Percentiles rank a stretch among this genome's conserved stretches.
These are phyloP conservation scores for Epirrhoe tristata DNA, from an alignment of 2,888 invertebrate genomes.

Conservation along the genomic window DNA sequence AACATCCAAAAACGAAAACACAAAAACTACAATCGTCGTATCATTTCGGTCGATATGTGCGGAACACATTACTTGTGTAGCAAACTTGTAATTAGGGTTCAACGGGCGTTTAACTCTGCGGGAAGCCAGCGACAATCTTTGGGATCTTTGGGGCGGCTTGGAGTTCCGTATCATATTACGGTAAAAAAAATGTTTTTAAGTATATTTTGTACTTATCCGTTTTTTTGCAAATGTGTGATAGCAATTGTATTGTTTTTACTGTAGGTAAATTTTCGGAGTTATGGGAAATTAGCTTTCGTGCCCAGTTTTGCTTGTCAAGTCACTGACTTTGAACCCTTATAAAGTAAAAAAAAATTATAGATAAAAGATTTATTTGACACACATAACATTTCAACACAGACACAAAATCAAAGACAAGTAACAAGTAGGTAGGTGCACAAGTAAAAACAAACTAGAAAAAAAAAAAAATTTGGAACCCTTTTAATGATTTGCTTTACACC, in stretches of 20 bases:
- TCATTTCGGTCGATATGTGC: constrained; percentile 42
- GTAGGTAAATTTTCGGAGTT: too few relatives aligned
- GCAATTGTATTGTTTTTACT: too few relatives aligned
- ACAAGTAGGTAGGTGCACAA: too few relatives aligned
- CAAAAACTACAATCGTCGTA: constrained; percentile 34
- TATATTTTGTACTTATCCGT: too few relatives aligned
- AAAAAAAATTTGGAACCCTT: constrained; percentile 52
- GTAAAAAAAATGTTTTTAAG: neutral
- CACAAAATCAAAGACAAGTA: too few relatives aligned
- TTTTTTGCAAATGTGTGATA: neutral
- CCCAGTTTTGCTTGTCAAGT: too few relatives aligned
- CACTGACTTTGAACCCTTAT: too few relatives aligned
- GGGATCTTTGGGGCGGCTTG: constrained; percentile 47
- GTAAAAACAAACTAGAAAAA: too few relatives aligned
- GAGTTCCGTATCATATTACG: constrained; percentile 46
- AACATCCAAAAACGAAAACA: constrained; percentile 26
- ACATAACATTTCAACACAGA: too few relatives aligned
- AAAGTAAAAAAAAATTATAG: too few relatives aligned
- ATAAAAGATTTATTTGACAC: too few relatives aligned
- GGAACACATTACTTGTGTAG: constrained; percentile 43
- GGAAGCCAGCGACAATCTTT: constrained; percentile 56
- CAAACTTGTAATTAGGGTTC: constrained; percentile 55
- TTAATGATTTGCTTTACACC: constrained; percentile 23
- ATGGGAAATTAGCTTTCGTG: too few relatives aligned
- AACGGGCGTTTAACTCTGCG: constrained; percentile 58